Evolutionary conservation across 2,113 vertebrate species (phyloP), one percentile per base, ranked within the genome.

Genomic region (Natator depressus): DNA sequence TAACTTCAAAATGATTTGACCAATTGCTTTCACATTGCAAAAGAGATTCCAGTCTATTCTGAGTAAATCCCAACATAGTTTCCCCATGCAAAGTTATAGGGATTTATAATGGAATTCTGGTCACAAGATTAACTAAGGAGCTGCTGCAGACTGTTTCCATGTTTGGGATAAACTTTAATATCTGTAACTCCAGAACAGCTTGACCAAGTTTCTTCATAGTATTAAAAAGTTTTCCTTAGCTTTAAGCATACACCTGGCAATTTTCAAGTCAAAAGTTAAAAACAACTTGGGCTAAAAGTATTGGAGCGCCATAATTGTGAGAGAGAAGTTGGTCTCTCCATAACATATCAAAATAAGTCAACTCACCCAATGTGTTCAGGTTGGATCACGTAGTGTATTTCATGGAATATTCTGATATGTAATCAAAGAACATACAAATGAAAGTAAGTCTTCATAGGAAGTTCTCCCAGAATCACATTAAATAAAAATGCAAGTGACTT

Each of bases 201-300:
- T 11, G 46, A 47, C 47, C 51, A 75, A 24, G 22, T 38, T 75
- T 72, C n/a, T 9, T 75, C n/a, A 24, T 75, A 42, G 14, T 65
- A 57, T 65, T 65, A 0, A 24, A 69, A 17, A 17, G 11, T n/a
- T 90, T 9, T n/a, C 65, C 8, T 29, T 31, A 0, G 6, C 42
- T 55, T 17, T 22, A 38, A 2, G 0, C 16, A 31, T 29, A 8
- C 24, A 42, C n/a, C 3, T 5, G 3, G 42, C 6, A 10, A n/a
- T 27, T 46, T 69, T 51, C 35, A 69, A 57, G 49, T 0, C 0
- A 25, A 31, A 54, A 31, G 6, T 8, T 54, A 38, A 46, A 79
- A 31, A 53, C 38, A 8, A 65, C 19, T 20, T n/a, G 69, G 17
- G 20, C 10, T 20, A 22, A 38, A 38, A 75, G 8, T 10, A 42